phyloP scores from a whole-genome alignment of 1,140 invertebrate genomes.

The Oncopodura yosiiana region DNA sequence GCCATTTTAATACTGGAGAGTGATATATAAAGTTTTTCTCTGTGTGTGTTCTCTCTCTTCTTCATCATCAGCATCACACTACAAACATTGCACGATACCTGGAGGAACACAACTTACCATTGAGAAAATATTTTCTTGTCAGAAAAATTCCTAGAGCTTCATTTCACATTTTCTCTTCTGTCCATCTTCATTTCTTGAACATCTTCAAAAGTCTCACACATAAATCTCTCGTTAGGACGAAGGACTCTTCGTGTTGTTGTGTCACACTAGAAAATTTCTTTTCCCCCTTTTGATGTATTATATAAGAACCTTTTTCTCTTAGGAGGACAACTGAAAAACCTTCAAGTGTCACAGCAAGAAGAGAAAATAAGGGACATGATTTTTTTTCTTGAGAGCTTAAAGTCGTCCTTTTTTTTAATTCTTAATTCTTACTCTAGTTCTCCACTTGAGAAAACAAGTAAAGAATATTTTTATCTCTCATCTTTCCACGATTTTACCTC shows the following conservation, averaged over 20 bases:
- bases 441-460: not conserved
- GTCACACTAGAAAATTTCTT: not conserved
- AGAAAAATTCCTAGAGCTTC: too few species aligned
- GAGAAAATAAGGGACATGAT: too few species aligned
- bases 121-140: not conserved
- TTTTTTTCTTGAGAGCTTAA: too few species aligned
- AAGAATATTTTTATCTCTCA: slow-evolving; percentile 1
- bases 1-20: slow-evolving; percentile 3
- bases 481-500: not conserved
- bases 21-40: not conserved
- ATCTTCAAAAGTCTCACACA: too few species aligned
- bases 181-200: too few species aligned
- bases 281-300: not conserved
- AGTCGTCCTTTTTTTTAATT: too few species aligned
- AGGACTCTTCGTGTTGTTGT: too few species aligned
- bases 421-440: not conserved
- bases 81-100: not conserved
- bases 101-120: not conserved
- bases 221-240: too few species aligned
- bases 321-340: not conserved
- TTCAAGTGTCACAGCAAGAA: slow-evolving; percentile 1
- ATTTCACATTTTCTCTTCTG: too few species aligned
- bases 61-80: not conserved
- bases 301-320: not conserved
- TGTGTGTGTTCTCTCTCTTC: not conserved